Percentiles rank a stretch among this genome's conserved stretches.
Evolutionary conservation across 2,888 invertebrate genomes (phyloP).

Genomic region (Acanthopleura granulata): DNA sequence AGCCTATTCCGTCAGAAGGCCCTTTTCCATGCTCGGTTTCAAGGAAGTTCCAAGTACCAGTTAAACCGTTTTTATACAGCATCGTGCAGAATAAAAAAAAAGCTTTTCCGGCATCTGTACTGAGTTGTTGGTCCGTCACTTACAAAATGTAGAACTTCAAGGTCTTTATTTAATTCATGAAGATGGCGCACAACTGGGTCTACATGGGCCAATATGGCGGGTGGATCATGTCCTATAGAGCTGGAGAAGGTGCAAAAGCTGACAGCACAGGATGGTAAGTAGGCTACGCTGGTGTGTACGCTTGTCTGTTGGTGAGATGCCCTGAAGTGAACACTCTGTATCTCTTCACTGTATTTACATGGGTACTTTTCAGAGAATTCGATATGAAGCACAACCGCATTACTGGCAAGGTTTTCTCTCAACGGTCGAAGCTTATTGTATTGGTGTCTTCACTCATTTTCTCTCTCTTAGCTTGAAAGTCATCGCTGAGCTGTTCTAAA

Average conservation of each 20-base stretch:
- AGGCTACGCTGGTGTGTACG: background rate
- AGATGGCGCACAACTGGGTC: background rate
- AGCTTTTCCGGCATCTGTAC: no score
- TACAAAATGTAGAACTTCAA: no score
- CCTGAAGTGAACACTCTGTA: background rate
- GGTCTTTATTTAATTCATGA: no score
- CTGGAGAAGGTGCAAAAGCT: background rate
- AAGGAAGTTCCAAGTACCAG: no score
- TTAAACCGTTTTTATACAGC: no score
- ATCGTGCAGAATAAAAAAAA: no score
- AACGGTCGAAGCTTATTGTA: background rate
- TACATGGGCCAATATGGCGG: background rate
- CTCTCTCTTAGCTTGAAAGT: background rate
- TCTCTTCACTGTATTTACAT: background rate
- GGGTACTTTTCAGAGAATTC: background rate
- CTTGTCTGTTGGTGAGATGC: constrained; percentile 1
- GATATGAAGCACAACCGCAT: background rate
- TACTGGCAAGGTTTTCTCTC: background rate
- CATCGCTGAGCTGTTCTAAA: background rate
- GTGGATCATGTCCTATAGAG: background rate
- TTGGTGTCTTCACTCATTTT: background rate
- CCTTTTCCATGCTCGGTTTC: no score
- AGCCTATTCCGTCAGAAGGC: no score
- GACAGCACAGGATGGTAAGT: background rate
- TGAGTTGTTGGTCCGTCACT: no score